phyloP scores from a whole-genome alignment of 2,888 invertebrate genomes.

The Epistrophella euchroma region DNA sequence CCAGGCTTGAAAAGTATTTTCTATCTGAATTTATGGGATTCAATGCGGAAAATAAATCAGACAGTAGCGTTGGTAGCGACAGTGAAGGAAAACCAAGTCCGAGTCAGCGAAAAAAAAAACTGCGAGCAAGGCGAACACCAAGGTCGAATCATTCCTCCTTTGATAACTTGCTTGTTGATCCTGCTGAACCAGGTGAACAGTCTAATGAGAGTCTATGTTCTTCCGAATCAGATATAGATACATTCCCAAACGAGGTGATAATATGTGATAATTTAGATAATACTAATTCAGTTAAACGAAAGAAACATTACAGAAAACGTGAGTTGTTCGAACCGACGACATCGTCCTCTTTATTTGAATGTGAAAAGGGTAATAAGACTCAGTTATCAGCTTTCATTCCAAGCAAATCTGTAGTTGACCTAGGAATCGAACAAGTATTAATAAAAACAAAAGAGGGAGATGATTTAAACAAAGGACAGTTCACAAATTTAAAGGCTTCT shows the following conservation, averaged over 20 bases:
- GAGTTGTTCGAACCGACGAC: conserved; percentile 30
- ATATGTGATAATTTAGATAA: conserved; percentile 42
- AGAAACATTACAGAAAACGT: conserved; percentile 57
- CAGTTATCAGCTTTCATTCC: neutral
- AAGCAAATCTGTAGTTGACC: neutral
- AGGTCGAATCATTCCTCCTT: conserved; percentile 92
- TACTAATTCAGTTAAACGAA: conserved; percentile 31
- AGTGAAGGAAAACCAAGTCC: conserved; percentile 95
- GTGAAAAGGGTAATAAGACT: conserved; percentile 64
- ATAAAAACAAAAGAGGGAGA: too few relatives aligned
- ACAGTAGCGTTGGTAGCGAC: conserved; percentile 94
- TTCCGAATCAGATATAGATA: conserved; percentile 88
- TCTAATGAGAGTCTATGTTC: conserved; percentile 86
- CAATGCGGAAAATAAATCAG: conserved; percentile 87
- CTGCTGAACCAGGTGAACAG: conserved; percentile 26
- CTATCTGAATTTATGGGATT: conserved; percentile 93
- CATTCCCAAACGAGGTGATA: neutral
- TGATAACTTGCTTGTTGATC: conserved; percentile 88
- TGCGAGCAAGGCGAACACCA: conserved; percentile 92
- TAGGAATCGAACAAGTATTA: neutral
- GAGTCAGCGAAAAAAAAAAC: conserved; percentile 91
- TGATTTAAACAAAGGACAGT: conserved; percentile 30
- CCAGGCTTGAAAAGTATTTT: conserved; percentile 95
- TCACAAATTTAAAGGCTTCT: conserved; percentile 81
- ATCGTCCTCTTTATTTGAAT: neutral